These are phyloP conservation scores for Morphnarchus princeps DNA, from an alignment of 2,113 vertebrate species.

Conservation along the genomic window DNA sequence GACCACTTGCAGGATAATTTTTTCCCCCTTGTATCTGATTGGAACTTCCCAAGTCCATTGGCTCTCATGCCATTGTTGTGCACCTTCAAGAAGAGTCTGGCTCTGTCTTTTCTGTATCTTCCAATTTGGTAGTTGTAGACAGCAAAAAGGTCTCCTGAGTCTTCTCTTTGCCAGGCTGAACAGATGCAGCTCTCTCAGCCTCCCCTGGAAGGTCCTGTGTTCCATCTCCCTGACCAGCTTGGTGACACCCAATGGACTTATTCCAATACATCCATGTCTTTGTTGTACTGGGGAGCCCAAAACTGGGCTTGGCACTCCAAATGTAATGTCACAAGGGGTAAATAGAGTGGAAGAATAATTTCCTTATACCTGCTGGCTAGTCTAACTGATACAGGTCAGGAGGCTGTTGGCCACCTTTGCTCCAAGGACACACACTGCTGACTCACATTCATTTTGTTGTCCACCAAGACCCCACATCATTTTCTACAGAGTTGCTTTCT, in stretches of 20 bases:
- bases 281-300: neutral
- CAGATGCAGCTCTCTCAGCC: neutral
- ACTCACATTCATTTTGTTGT: neutral
- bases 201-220: neutral
- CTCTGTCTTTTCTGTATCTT: neutral
- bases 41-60: neutral
- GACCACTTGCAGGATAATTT: neutral
- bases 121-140: neutral
- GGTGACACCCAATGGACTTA: neutral
- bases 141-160: neutral
- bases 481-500: neutral
- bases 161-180: neutral
- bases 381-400: neutral
- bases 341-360: neutral
- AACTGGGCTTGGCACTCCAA: neutral
- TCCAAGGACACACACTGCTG: neutral
- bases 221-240: neutral
- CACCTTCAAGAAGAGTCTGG: neutral
- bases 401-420: neutral
- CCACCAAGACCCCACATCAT: neutral
- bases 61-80: neutral
- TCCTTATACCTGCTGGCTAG: neutral
- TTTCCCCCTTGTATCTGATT: neutral
- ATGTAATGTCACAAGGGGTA: neutral
- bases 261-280: neutral